These are phyloP conservation scores for Alectura lathami DNA, from an alignment of 2,113 vertebrate species.

Conservation along the genomic window DNA sequence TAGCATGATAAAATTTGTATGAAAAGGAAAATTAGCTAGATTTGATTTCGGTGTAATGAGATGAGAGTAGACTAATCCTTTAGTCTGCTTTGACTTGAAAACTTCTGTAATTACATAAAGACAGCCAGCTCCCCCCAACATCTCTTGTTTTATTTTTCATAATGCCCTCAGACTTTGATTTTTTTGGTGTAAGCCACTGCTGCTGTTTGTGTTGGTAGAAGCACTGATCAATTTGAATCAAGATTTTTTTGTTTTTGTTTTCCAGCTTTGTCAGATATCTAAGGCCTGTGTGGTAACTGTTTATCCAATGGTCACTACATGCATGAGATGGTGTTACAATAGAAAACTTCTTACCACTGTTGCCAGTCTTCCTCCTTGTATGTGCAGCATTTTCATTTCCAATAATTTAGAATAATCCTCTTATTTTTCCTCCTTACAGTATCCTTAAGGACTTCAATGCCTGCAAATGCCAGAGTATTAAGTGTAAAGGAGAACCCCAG, in stretches of 20 bases:
- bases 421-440: slow-evolving; percentile 67
- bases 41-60: neutral
- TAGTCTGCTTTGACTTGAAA: neutral
- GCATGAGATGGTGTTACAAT: neutral
- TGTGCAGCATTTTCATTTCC: neutral
- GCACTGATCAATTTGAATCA: neutral
- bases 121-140: too few species aligned
- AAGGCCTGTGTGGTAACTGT: neutral
- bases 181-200: neutral
- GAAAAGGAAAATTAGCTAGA: neutral
- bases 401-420: neutral
- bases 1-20: neutral
- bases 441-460: slow-evolving; percentile 95
- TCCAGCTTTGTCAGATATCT: neutral
- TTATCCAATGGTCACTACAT: neutral
- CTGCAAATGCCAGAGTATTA: slow-evolving; percentile 81
- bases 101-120: neutral
- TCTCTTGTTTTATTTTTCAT: neutral
- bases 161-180: neutral
- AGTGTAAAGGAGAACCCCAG: slow-evolving; percentile 81
- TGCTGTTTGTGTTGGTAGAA: neutral
- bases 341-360: neutral
- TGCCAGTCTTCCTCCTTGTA: neutral
- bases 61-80: neutral
- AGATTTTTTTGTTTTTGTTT: neutral